Base-by-base conservation (phyloP, 1,140 invertebrate genomes). In the Globodera rostochiensis region DNA sequence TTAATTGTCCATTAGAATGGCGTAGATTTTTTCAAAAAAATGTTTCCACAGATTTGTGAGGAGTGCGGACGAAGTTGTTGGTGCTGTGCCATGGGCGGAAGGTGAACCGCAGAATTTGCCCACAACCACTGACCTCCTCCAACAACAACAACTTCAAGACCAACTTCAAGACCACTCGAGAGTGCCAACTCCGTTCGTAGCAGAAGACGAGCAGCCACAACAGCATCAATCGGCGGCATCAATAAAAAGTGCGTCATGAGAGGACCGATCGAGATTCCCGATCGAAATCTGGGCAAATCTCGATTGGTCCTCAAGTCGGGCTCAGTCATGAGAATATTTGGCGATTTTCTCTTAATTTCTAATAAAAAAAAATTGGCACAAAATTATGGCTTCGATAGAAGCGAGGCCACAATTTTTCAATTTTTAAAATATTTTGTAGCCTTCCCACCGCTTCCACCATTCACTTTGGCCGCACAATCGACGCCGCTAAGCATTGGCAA, bases 131-230 rank as follows among this genome's bases (percentile, higher is more conserved):
- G 57, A 53, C 6, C 53, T 11, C 53, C 8, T 53, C 53, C 53
- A 53, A 53, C 53, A 53, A 53, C 53, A 53, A 53, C 53, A 53
- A 53, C 53, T 36, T 36, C 36, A 64, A 64, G 13, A 64, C 11
- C 53, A 53, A 53, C 53, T 36, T 36, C 36, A 64, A 64, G 13
- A 64, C 11, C 57, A 64, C 11, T 19, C 11, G 3, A 64, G 49
- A 76, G 74, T 76, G 50, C 74, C 74, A 57, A 76, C 47, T 53
- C 49, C 74, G 46, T 76, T 76, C 15, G 57, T 53, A 75, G 66
- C 8, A 9, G 53, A 50, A n/a, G 53, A 45, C n/a, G 19, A 53
- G 19, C 36, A 50, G 6, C 46, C 6, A 19, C 49, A 76, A 45
- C 6, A 25, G 13, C 74, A 53, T 15, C 50, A 76, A 57, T 74